Conservation (phyloP, 1,140 invertebrate genomes). For the Drosophila tani region DNA sequence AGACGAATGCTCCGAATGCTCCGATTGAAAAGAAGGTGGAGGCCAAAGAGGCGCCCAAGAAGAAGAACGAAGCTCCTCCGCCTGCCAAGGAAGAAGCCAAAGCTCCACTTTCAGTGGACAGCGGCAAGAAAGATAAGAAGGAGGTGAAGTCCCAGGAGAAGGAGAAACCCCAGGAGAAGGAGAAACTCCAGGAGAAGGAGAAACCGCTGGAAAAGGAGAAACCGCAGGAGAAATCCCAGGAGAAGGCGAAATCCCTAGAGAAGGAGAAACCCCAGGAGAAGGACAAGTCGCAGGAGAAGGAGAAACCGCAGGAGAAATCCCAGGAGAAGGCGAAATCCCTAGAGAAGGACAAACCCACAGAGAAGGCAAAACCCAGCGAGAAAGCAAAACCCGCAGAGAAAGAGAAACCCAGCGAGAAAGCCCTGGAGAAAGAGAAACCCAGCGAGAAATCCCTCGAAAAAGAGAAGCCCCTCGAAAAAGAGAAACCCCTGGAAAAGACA, state of each 20-base stretch:
- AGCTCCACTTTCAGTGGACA: background rate
- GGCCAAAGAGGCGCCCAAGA: background rate
- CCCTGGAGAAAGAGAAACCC: conserved; percentile 6
- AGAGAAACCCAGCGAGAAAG: conserved; percentile 7
- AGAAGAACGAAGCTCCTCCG: background rate
- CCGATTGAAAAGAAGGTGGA: background rate
- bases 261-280: background rate
- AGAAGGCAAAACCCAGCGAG: conserved; percentile 1
- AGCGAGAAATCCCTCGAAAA: conserved; percentile 12
- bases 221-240: background rate
- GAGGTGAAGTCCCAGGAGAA: conserved; percentile 5
- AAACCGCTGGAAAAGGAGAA: conserved; percentile 21
- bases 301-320: background rate
- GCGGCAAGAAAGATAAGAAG: conserved; percentile 25
- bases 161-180: conserved; percentile 11
- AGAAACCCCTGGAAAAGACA: conserved; percentile 6
- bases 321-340: background rate
- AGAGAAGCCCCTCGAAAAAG: conserved; percentile 8
- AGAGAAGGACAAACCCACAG: conserved; percentile 4
- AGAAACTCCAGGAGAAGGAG: conserved; percentile 21
- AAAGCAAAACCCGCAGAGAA: conserved; percentile 18
- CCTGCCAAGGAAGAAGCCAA: background rate
- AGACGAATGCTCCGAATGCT: background rate
- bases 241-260: background rate
- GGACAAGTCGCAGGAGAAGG: background rate